Evolutionary conservation across 2,113 vertebrate species (phyloP).

Genomic region (Butorides virescens): DNA sequence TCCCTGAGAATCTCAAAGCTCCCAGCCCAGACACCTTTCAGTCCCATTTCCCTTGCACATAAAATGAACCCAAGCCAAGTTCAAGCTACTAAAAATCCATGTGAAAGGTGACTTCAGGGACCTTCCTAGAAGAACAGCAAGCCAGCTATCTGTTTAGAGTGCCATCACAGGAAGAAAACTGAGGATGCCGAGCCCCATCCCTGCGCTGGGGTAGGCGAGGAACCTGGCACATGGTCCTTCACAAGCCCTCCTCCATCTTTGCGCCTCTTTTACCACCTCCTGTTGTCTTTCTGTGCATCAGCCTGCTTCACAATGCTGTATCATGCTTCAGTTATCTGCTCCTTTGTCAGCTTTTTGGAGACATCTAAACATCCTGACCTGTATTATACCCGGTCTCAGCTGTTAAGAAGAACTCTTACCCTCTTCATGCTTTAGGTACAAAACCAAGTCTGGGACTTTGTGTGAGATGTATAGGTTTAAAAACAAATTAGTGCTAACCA

Average conservation of each 20-base stretch:
- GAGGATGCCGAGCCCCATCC: not conserved
- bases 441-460: not conserved
- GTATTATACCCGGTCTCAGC: not conserved
- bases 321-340: not conserved
- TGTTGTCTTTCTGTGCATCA: not conserved
- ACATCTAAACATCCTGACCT: not conserved
- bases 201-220: not conserved
- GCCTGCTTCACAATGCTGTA: not conserved
- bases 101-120: not conserved
- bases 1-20: not conserved
- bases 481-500: not conserved
- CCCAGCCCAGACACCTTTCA: not conserved
- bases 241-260: not conserved
- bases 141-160: not conserved
- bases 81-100: not conserved
- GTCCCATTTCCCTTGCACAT: not conserved
- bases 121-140: not conserved
- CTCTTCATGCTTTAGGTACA: not conserved
- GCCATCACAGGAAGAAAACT: not conserved
- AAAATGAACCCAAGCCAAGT: not conserved
- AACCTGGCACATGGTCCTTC: not conserved
- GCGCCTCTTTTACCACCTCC: not conserved
- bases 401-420: not conserved
- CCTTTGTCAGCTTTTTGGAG: not conserved
- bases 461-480: not conserved